Percentiles rank a stretch among this genome's conserved stretches.
Conservation (phyloP, 2,888 invertebrate species). For the Lepidocyrtoides sp. region DNA sequence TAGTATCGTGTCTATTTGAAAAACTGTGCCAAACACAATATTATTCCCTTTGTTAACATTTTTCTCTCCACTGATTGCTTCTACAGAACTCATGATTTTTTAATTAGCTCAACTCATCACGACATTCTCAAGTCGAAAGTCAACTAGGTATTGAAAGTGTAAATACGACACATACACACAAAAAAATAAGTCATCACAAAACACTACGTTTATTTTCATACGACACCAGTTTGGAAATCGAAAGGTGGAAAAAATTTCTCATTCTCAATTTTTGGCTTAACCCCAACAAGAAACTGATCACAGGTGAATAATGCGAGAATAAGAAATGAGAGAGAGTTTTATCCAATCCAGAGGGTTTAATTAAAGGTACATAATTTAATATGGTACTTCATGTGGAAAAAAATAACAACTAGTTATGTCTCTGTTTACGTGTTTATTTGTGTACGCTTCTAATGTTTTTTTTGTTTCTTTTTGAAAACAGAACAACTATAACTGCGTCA, state of each 20-base stretch:
- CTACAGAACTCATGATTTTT: slow-evolving; percentile 1
- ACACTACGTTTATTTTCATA: too few species aligned
- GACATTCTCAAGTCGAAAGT: background rate
- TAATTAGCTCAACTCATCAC: background rate
- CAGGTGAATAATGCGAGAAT: background rate
- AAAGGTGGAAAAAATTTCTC: too few species aligned
- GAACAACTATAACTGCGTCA: background rate
- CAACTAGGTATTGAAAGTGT: too few species aligned
- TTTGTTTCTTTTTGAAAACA: background rate
- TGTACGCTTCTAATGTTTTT: too few species aligned
- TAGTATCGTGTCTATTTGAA: background rate
- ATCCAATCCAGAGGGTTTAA: background rate
- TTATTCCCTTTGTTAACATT: background rate
- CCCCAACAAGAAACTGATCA: too few species aligned
- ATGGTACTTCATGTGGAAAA: background rate
- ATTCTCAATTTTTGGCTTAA: too few species aligned
- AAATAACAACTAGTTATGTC: too few species aligned
- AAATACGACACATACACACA: too few species aligned
- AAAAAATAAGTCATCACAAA: too few species aligned
- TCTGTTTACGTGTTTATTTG: too few species aligned
- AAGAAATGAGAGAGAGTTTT: background rate
- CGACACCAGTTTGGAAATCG: background rate
- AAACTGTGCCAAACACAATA: background rate
- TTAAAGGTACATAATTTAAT: background rate
- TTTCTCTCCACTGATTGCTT: background rate